phyloP scores from a whole-genome alignment of 2,113 vertebrate species.

The Vimba vimba region DNA sequence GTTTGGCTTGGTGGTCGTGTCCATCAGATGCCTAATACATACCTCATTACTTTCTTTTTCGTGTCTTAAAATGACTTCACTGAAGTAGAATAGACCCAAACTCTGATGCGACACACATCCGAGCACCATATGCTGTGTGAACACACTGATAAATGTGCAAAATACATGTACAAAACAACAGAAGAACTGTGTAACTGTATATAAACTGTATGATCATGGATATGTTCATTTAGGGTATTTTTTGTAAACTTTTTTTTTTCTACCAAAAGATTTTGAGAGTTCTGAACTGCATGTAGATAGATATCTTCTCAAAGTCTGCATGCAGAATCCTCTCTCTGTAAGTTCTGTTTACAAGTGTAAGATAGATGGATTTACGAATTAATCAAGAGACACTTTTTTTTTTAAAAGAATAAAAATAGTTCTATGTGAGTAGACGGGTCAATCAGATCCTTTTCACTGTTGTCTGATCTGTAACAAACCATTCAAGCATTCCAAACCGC shows the following conservation, averaged over 20 bases:
- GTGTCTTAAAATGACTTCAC: constrained; percentile 8
- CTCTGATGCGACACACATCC: not conserved
- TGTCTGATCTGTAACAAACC: constrained; percentile 44
- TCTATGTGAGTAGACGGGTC: constrained; percentile 41
- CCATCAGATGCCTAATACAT: constrained; percentile 14
- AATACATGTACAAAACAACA: not conserved
- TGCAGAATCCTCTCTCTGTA: constrained; percentile 54
- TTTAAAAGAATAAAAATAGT: constrained; percentile 30
- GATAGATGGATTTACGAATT: constrained; percentile 53
- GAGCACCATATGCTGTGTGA: constrained; percentile 18
- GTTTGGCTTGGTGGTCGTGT: constrained; percentile 21
- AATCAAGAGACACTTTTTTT: constrained; percentile 44
- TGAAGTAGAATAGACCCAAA: not conserved
- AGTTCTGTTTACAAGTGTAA: constrained; percentile 50
- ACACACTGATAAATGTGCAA: not conserved
- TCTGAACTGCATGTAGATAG: constrained; percentile 57
- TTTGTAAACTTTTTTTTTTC: constrained; percentile 53
- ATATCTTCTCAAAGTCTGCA: constrained; percentile 52
- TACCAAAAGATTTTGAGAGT: constrained; percentile 34
- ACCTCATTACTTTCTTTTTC: constrained; percentile 14
- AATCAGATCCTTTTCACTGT: constrained; percentile 51
- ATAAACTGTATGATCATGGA: constrained; percentile 53
- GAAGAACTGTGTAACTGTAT: constrained; percentile 31
- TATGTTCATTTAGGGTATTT: constrained; percentile 56
- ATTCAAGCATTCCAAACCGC: constrained; percentile 34